A percentile compares a stretch with the other conserved stretches of the same genome.
Evolutionary conservation across 1,140 invertebrate genomes (phyloP).

Genomic region (Anthonomus grandis): DNA sequence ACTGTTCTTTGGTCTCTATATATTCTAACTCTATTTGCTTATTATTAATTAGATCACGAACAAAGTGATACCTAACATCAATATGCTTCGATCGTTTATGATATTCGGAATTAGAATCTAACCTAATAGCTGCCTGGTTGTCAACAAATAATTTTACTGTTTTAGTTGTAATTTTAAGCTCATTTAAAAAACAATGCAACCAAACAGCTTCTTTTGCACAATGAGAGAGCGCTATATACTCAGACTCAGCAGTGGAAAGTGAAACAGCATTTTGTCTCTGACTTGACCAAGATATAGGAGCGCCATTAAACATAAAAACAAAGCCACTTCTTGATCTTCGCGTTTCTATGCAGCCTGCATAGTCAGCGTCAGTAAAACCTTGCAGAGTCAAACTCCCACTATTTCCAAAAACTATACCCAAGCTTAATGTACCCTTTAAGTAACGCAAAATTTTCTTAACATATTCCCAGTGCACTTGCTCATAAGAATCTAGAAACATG

Average conservation of each 20-base stretch:
- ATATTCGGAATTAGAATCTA: not conserved
- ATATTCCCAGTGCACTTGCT: conserved; percentile 38
- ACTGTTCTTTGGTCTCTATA: conserved; percentile 12
- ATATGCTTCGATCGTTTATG: conserved; percentile 40
- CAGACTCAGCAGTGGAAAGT: conserved; percentile 48
- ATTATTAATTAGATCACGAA: conserved; percentile 10
- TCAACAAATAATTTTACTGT: conserved; percentile 5
- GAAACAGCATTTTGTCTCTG: conserved; percentile 43
- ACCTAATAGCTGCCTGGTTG: conserved; percentile 11
- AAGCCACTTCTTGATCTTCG: conserved; percentile 43
- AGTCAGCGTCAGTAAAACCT: conserved; percentile 46
- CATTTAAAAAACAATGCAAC: conserved; percentile 30
- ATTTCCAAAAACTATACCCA: conserved; percentile 32
- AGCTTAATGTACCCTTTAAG: conserved; percentile 47
- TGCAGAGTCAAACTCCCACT: conserved; percentile 8
- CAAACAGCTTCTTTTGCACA: conserved; percentile 40
- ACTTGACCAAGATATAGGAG: conserved; percentile 44
- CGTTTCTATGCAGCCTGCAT: conserved; percentile 41
- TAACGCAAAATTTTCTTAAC: conserved; percentile 47
- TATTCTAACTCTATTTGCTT: conserved; percentile 19
- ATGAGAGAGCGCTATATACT: conserved; percentile 42
- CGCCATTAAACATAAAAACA: conserved; percentile 40
- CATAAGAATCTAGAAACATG: conserved; percentile 34
- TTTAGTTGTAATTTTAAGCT: conserved; percentile 39
- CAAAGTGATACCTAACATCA: conserved; percentile 43